Evolutionary conservation across 2,797 vertebrate species (phyloP), one percentile per base, ranked within the genome.

Genomic region (Sphenopsis melanotis): DNA sequence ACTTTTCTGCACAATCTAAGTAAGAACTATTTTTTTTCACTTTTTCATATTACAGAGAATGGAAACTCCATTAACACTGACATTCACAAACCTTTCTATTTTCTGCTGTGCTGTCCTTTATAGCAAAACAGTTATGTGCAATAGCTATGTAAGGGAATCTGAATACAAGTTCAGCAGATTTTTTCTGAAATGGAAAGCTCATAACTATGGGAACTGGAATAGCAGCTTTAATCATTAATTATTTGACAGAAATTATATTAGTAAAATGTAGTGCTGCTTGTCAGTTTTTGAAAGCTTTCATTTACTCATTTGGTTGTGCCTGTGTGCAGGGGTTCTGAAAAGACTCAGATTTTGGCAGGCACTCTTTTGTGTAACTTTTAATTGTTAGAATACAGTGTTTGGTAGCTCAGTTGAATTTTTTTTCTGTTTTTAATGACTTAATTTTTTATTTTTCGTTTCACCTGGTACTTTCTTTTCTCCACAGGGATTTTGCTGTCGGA

Each of bases 1-100:
- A 99, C 93, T 99, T 99, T 93, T 99, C 99, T 70, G 99, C 99
- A 59, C 99, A 99, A 53, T 99, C 99, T 9, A 99, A 99, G 99
- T 99, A 98, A 98, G 98, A 86, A 20, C 6, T 23, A 14, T 30
- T 57, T 21, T 32, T 32, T 34, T 52, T 27, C 24, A 17, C 3
- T 42, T 92, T 71, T 77, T 86, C 4, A 2, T n/a, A 18, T 82
- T 64, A 3, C 12, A 32, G 34, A 37, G 32, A 44, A 18, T 41
- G 21, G n/a, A 34, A 80, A 30, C 12, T 63, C 26, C 20, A n/a
- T 55, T 72, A 75, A 22, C 10, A 19, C 10, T 80, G 69, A 2
- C 13, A 13, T 71, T 80, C 11, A 44, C 8, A 77, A 70, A 50
- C 10, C 3, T 42, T 66, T 34, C 1, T 63, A 1, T 65, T 68